Evolutionary conservation across 2,888 invertebrate species (phyloP).

Genomic region (Melolontha melolontha): DNA sequence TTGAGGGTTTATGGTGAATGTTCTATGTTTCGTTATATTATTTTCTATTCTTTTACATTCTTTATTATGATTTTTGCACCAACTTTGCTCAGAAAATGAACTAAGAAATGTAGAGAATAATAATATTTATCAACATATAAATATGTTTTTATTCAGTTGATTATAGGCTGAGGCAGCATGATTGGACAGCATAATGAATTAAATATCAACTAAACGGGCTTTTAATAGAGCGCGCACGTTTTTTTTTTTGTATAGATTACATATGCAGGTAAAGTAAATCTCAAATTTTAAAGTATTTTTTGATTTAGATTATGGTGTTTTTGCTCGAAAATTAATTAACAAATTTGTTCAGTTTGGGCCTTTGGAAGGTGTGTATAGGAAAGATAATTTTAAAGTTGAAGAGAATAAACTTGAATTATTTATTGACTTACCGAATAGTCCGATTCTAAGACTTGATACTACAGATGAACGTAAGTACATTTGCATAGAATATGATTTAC

Average conservation of each 20-base stretch:
- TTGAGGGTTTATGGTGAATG: no score
- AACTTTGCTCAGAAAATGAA: no score
- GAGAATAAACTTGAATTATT: constrained; percentile 64
- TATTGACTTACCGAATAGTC: constrained; percentile 67
- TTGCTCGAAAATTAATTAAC: constrained; percentile 77
- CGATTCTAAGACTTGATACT: constrained; percentile 69
- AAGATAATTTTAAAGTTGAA: constrained; percentile 49
- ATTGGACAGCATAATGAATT: no score
- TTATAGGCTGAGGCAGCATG: no score
- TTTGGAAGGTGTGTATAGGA: constrained; percentile 74
- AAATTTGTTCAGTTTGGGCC: constrained; percentile 84
- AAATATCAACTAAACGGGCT: no score
- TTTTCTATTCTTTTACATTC: no score
- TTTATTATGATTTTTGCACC: no score
- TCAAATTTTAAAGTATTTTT: background rate
- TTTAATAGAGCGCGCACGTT: no score
- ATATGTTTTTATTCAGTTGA: no score
- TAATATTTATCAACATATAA: no score
- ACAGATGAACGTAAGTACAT: constrained; percentile 72
- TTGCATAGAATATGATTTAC: background rate
- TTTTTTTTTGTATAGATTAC: background rate
- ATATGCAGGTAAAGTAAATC: background rate
- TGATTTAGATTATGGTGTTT: constrained; percentile 69
- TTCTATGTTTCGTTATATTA: no score
- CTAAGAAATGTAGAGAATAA: no score